Evolutionary conservation across 2,797 vertebrate species (phyloP).

Genomic region (Lutjanus campechanus): DNA sequence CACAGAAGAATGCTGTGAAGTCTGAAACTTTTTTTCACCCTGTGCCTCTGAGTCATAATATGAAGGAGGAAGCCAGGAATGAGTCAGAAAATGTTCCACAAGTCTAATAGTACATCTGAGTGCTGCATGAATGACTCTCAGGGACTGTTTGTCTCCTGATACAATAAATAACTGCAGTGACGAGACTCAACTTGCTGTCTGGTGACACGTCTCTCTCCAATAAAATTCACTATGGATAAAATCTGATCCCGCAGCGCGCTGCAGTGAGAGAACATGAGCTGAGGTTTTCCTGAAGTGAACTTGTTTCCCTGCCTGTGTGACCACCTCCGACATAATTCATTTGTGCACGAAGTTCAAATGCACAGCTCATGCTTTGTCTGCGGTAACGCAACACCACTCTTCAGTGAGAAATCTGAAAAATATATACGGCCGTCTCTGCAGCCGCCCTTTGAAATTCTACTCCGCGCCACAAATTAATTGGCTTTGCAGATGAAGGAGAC

Average conservation of each 20-base stretch:
- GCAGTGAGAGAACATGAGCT: not conserved
- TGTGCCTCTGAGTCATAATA: slow-evolving; percentile 91
- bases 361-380: slow-evolving; percentile 19
- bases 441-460: slow-evolving; percentile 64
- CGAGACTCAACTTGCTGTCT: slow-evolving; percentile 33
- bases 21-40: slow-evolving; percentile 72
- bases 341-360: slow-evolving; percentile 20
- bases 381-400: not conserved
- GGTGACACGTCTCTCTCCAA: slow-evolving; percentile 9
- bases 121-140: slow-evolving; percentile 75
- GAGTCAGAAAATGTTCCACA: slow-evolving; percentile 90
- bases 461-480: slow-evolving; percentile 69
- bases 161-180: slow-evolving; percentile 55
- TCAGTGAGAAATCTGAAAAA: slow-evolving; percentile 16
- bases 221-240: slow-evolving; percentile 9
- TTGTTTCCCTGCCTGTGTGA: not conserved
- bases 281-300: slow-evolving; percentile 12
- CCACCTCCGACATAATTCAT: not conserved
- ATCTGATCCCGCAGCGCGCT: not conserved
- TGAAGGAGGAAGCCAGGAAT: slow-evolving; percentile 87
- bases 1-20: slow-evolving; percentile 74
- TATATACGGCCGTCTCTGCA: slow-evolving; percentile 12
- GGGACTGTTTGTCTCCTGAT: slow-evolving; percentile 54
- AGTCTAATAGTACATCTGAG: slow-evolving; percentile 72
- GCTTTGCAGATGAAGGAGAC: slow-evolving; percentile 72